These are phyloP conservation scores for Drepana arcuata DNA, from an alignment of 1,140 invertebrate species.

Conservation along the genomic window DNA sequence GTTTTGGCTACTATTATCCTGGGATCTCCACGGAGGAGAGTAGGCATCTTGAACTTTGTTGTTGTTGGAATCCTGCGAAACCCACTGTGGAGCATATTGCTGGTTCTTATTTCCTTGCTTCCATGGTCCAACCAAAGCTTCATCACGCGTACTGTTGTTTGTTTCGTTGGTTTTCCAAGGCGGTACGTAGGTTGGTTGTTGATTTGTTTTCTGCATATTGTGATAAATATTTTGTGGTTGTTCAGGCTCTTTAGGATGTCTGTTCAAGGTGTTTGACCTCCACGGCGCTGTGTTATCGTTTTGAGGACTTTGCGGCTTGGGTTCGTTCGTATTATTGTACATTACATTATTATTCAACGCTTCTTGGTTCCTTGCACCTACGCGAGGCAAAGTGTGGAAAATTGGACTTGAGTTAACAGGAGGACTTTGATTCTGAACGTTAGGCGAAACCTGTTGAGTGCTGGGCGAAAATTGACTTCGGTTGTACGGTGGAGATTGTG, in stretches of 20 bases:
- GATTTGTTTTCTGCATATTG: constrained; percentile 28
- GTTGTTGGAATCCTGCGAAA: constrained; percentile 39
- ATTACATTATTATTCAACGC: constrained; percentile 25
- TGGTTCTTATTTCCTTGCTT: constrained; percentile 43
- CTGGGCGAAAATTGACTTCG: constrained; percentile 28
- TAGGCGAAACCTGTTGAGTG: constrained; percentile 30
- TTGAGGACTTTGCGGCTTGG: constrained; percentile 22
- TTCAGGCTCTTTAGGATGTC: constrained; percentile 34
- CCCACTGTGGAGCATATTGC: constrained; percentile 44
- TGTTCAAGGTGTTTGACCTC: constrained; percentile 54
- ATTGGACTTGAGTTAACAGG: constrained; percentile 27
- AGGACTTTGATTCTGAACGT: constrained; percentile 31
- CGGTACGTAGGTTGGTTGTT: constrained; percentile 36
- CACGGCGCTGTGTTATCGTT: constrained; percentile 51
- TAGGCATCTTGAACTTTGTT: constrained; percentile 35
- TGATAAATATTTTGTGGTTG: constrained; percentile 28
- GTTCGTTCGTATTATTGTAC: constrained; percentile 32
- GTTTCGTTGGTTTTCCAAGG: constrained; percentile 48
- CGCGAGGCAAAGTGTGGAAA: constrained; percentile 53
- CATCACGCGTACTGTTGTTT: constrained; percentile 42
- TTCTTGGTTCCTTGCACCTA: constrained; percentile 41
- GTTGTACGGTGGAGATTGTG: constrained; percentile 39
- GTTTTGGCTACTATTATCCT: constrained; percentile 24
- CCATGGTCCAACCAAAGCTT: constrained; percentile 31
- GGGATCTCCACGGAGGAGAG: constrained; percentile 31